Base-by-base conservation (phyloP, 2,113 vertebrate species). In the Scopus umbretta region DNA sequence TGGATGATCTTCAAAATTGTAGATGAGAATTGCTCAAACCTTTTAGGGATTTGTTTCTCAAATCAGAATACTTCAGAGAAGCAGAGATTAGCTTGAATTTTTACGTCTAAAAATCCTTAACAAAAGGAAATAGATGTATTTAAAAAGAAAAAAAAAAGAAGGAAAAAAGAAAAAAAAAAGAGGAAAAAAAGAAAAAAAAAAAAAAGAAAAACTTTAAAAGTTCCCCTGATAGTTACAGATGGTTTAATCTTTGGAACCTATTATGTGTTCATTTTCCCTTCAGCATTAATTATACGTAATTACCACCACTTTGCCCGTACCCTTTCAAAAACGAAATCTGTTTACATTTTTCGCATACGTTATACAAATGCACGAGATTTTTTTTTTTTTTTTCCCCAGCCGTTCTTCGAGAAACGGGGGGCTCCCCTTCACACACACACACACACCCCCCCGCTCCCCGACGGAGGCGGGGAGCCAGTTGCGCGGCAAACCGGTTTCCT, bases 271-370 rank as follows among this genome's bases (percentile, higher is more conserved):
- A 97, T 97, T 98, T 98, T 98, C 95, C 95, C 96, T 98, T 98
- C 97, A 97, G 97, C 95, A 97, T 98, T 98, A 98, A 98, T 98
- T 98, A 97, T 91, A 96, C 90, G 92, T 97, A 98, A 98, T 97
- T 96, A 95, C 94, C 90, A 96, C 94, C 94, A 95, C 96, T 96
- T 97, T 98, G 74, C 88, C 95, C 75, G 61, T 85, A 95, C 91
- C 94, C 94, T 92, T 96, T 97, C 92, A 89, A 74, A 97, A 97
- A 96, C 92, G 96, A 67, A 94, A 97, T 96, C 90, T 96, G 94
- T 92, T 96, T 96, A 96, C 85, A 92, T 97, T 97, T 97, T 95
- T 83, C 76, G 14, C 89, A 18, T 71, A 94, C 42, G 84, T 93
- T 94, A 30, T 25, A 65, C 5, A 87, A 95, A 91, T 16, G 80